These are phyloP conservation scores for Leucania comma DNA, from an alignment of 2,888 invertebrate genomes.

Conservation along the genomic window DNA sequence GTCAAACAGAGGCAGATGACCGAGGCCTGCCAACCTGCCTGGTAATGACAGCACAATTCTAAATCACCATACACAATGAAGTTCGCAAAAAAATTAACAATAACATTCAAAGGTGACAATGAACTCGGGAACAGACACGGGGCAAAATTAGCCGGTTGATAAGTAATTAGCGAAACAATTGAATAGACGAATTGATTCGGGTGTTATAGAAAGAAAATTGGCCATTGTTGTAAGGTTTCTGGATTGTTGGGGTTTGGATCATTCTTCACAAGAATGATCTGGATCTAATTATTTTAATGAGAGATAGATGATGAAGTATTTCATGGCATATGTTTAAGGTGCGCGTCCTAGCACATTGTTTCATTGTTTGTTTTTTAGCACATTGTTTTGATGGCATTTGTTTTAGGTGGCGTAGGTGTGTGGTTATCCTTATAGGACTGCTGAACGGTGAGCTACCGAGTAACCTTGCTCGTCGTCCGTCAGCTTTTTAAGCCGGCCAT, in stretches of 20 bases:
- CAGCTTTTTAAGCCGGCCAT: neutral
- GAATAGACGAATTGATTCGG: slow-evolving; percentile 49
- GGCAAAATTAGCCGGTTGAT: slow-evolving; percentile 49
- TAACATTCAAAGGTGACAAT: slow-evolving; percentile 60
- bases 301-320: neutral
- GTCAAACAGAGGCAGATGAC: slow-evolving; percentile 61
- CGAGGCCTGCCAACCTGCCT: slow-evolving; percentile 25
- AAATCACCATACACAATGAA: slow-evolving; percentile 67
- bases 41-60: slow-evolving; percentile 54
- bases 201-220: slow-evolving; percentile 53
- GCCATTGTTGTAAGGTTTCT: slow-evolving; percentile 54
- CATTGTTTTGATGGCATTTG: too few relatives aligned
- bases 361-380: too few relatives aligned
- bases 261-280: neutral
- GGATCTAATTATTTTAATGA: neutral
- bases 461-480: too few relatives aligned
- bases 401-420: too few relatives aligned
- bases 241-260: slow-evolving; percentile 3
- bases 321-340: too few relatives aligned
- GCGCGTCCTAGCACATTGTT: too few relatives aligned
- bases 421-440: too few relatives aligned
- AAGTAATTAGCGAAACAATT: slow-evolving; percentile 62
- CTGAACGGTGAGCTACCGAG: too few relatives aligned
- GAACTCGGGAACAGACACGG: slow-evolving; percentile 47
- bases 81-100: slow-evolving; percentile 66